Evolutionary conservation across 2,888 invertebrate genomes (phyloP), one percentile per base, ranked within the genome.

Genomic region (Orthosia gracilis): DNA sequence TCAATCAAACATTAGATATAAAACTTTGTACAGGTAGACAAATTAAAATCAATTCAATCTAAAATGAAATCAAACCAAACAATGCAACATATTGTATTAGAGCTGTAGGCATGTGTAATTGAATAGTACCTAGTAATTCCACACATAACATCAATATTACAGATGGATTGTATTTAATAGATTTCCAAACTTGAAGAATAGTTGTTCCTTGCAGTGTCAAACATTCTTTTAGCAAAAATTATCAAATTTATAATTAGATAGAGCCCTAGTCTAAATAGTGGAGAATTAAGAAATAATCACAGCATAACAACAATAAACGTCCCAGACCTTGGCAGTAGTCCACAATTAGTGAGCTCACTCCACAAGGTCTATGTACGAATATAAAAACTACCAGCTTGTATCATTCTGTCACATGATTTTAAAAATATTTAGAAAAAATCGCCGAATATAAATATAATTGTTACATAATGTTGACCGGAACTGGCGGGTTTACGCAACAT

Each of bases 321-420:
- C 94, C 93, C 91, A 94, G 94, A 95, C 95, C 94, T 96, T 96
- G 95, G 95, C 95, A 96, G 91, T 90, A 92, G 93, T 94, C 95
- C 95, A 95, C 93, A 93, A 94, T 92, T 92, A 94, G 86, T 87
- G 80, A 82, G 75, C 87, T 89, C 83, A 82, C 84, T 84, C 80
- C 82, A 89, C 88, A 89, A 89, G 82, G 87, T 92, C 88, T 92
- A 89, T 90, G 90, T 89, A 89, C 78, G 84, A 79, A 78, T 82
- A 84, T 70, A 23, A 79, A 54, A n/a, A 68, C 18, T 69, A 83
- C 40, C 23, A 74, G 62, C 21, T 40, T 63, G 12, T 54, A 40
- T 69, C 50, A 67, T 55, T 21, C n/a, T 69, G 76, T 85, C 83
- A 86, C 82, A 84, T 79, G 84, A 85, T 67, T 61, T 63, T 54